Evolutionary conservation across 2,113 vertebrate genomes (phyloP), one percentile per base, ranked within the genome.

Genomic region (Platichthys flesus): DNA sequence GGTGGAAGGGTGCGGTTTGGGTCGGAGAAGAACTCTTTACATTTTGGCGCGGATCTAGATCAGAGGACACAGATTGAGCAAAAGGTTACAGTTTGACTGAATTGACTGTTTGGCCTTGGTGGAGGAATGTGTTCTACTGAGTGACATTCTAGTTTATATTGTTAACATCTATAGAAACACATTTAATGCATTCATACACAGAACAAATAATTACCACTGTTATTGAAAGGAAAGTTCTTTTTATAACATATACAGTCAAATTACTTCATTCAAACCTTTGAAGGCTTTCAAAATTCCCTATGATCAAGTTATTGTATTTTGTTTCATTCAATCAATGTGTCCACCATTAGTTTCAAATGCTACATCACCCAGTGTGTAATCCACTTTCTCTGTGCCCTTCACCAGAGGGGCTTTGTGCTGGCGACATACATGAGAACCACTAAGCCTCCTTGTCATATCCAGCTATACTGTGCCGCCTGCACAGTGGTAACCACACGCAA

Each of bases 351-450:
- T 55, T 74, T n/a, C n/a, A 56, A 31, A 3, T 65, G 5, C 71
- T 59, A 21, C 68, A 58, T 71, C 58, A 49, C 60, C 35, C 67
- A 54, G 54, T 70, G 62, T 73, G 60, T 90, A 89, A 92, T 90
- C 82, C 84, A 83, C 81, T 89, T 75, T 85, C 58, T 66, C 54
- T 74, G 74, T 79, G 71, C 79, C 79, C 66, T 83, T 82, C 81
- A 83, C 84, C 68, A 31, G 83, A 88, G 79, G 76, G 90, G 78
- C 91, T 92, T 89, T 90, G 78, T 88, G 63, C 40, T 6, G 23
- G 10, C 45, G 9, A 71, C 72, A 65, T 69, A 64, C 67, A 76
- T 24, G 26, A 72, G 62, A 58, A 45, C 13, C 62, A 62, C 40
- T 71, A 63, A 71, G 65, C 60, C 55, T 5, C 58, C 7, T 54